Evolutionary conservation across 2,113 vertebrate species (phyloP).

Genomic region (Sphaerodactylus townsendi): DNA sequence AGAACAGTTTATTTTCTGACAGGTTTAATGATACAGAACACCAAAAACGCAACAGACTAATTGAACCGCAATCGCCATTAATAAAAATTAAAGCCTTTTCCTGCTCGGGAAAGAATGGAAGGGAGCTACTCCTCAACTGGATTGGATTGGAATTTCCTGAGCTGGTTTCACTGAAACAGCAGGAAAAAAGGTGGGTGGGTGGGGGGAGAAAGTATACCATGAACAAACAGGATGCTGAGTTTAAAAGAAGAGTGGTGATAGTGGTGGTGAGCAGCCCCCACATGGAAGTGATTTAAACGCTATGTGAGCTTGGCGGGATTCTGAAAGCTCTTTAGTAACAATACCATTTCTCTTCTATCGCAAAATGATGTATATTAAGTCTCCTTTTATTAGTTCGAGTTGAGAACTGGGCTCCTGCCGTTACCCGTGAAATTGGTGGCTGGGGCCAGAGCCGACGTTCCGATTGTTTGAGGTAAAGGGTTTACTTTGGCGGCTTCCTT

Average conservation of each 20-base stretch:
- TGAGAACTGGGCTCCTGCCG: neutral
- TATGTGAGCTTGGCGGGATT: constrained; percentile 16
- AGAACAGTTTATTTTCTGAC: constrained; percentile 43
- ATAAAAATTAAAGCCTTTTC: constrained; percentile 57
- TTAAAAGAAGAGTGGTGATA: neutral
- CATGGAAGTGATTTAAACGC: neutral
- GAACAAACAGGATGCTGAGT: constrained; percentile 19
- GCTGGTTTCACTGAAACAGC: constrained; percentile 49
- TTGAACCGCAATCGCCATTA: constrained; percentile 48
- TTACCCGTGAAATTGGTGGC: neutral
- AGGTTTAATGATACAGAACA: constrained; percentile 40
- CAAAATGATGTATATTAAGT: neutral
- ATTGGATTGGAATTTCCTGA: constrained; percentile 62
- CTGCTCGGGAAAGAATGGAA: neutral
- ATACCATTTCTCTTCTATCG: neutral
- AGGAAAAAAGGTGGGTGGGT: neutral
- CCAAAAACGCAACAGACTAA: constrained; percentile 23
- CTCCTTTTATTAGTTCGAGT: neutral
- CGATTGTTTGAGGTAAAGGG: neutral
- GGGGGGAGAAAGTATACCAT: neutral
- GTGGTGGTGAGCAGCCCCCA: neutral
- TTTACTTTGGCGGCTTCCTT: neutral
- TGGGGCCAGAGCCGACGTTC: neutral
- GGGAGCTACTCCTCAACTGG: constrained; percentile 21
- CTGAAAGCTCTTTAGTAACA: rapidly evolving